Evolutionary conservation across 2,113 vertebrate species (phyloP).

Genomic region (Apodemus speciosus): DNA sequence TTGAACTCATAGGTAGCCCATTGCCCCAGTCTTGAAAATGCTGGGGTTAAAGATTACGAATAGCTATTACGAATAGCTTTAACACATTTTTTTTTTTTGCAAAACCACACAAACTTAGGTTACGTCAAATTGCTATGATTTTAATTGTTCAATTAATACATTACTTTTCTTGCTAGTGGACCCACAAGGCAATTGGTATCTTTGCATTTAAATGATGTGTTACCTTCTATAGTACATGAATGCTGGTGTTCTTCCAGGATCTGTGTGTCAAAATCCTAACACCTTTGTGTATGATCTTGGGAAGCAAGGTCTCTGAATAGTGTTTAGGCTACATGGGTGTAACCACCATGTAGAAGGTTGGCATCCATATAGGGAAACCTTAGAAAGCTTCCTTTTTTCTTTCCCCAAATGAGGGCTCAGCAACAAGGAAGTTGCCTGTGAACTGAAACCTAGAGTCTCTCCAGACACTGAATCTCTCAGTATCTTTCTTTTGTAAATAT

Average conservation of each 20-base stretch:
- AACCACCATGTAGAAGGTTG: neutral
- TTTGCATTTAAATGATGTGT: neutral
- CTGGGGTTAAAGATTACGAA: neutral
- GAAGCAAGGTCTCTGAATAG: neutral
- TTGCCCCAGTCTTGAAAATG: too few relatives aligned
- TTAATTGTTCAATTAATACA: slow-evolving; percentile 66
- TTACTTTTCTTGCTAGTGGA: slow-evolving; percentile 29
- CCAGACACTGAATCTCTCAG: neutral
- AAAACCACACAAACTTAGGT: slow-evolving; percentile 71
- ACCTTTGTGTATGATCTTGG: neutral
- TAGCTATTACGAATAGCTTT: neutral
- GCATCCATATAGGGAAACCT: neutral
- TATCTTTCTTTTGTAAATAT: too few relatives aligned
- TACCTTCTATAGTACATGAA: neutral
- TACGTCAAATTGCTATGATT: slow-evolving; percentile 66
- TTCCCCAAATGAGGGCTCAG: neutral
- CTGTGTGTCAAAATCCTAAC: too few relatives aligned
- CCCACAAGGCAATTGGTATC: slow-evolving; percentile 43
- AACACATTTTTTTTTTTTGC: neutral
- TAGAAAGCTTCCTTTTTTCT: too few relatives aligned
- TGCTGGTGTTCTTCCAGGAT: neutral
- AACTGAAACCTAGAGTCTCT: neutral
- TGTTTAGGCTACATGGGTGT: too few relatives aligned
- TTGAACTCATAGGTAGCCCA: neutral
- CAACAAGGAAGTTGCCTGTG: neutral